These are phyloP conservation scores for Ophioninae sp. DNA, from an alignment of 2,888 invertebrate genomes.

Conservation along the genomic window DNA sequence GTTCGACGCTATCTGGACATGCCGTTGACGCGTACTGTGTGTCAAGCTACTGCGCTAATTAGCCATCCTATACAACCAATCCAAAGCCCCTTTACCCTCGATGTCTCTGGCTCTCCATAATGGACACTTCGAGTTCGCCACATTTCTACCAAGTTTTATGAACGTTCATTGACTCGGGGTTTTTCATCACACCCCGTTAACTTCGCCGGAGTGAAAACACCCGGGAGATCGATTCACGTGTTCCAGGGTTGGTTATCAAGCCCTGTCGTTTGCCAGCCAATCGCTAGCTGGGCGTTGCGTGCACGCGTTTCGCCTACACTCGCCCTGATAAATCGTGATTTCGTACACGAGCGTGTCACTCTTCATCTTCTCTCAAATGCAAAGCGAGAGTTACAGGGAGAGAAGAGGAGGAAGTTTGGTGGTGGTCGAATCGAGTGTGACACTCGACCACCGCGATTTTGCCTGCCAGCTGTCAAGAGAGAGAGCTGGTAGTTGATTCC, in stretches of 20 bases:
- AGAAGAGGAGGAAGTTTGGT: conserved; percentile 12
- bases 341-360: conserved; percentile 60
- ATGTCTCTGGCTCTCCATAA: conserved; percentile 17
- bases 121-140: not conserved
- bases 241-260: not conserved
- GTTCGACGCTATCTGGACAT: conserved; percentile 71
- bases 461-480: conserved; percentile 61
- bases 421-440: conserved; percentile 57
- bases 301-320: conserved; percentile 44
- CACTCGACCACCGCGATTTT: conserved; percentile 62
- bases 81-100: not conserved
- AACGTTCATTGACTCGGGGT: conserved; percentile 33
- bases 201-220: not conserved
- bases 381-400: conserved; percentile 12
- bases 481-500: conserved; percentile 50
- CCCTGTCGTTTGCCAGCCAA: conserved; percentile 11
- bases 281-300: conserved; percentile 31
- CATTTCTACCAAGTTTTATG: not conserved
- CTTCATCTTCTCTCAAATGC: conserved; percentile 57
- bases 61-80: conserved; percentile 55
- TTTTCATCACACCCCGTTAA: not conserved
- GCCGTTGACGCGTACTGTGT: conserved; percentile 60
- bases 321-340: conserved; percentile 40
- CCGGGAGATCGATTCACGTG: not conserved
- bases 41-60: conserved; percentile 45